Evolutionary conservation across 2,113 vertebrate species (phyloP).

Genomic region (Phoenicopterus ruber): DNA sequence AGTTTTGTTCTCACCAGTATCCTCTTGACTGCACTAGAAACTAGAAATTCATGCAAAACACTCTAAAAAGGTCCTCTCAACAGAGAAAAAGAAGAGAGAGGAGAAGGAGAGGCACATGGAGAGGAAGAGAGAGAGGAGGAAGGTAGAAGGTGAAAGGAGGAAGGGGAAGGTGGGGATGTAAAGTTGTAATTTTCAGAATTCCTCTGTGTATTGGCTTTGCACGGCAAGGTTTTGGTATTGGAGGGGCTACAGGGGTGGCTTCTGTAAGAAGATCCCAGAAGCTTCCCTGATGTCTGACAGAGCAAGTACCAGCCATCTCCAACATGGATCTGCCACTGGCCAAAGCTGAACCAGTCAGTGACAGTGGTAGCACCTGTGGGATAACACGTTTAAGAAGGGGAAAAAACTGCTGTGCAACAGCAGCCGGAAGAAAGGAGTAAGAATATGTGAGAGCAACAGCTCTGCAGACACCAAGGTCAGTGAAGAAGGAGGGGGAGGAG

Average conservation of each 20-base stretch:
- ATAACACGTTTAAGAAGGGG: background rate
- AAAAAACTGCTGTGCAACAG: background rate
- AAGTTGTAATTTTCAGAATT: background rate
- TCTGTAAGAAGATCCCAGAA: background rate
- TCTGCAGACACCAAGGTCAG: background rate
- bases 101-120: background rate
- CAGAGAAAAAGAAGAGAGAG: background rate
- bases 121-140: background rate
- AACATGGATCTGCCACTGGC: no score
- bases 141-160: background rate
- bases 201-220: background rate
- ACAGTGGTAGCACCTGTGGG: fast-evolving
- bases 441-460: background rate
- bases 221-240: background rate
- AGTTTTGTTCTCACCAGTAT: background rate
- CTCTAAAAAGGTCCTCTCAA: background rate
- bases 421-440: background rate
- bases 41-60: background rate
- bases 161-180: background rate
- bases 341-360: background rate
- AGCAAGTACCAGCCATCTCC: background rate
- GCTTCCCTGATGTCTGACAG: background rate
- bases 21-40: background rate
- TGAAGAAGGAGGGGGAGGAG: background rate
- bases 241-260: background rate